These are phyloP conservation scores for Bradypus variegatus DNA, from an alignment of 2,797 vertebrate species.

Conservation along the genomic window DNA sequence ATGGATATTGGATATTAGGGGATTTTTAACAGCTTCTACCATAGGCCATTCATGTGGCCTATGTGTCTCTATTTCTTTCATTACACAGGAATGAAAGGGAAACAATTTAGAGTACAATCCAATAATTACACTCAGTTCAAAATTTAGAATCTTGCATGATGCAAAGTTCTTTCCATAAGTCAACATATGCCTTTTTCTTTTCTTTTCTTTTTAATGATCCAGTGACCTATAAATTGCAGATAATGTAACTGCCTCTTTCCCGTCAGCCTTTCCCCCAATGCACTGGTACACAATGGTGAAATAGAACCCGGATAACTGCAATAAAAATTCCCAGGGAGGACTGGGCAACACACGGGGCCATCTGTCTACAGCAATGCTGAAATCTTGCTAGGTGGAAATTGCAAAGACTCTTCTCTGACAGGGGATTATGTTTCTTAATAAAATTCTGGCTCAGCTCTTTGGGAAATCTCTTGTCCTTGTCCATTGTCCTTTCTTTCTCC, in stretches of 20 bases:
- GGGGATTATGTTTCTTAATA: neutral
- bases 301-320: neutral
- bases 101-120: neutral
- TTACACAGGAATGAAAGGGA: neutral
- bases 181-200: neutral
- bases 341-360: neutral
- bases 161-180: neutral
- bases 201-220: neutral
- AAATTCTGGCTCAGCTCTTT: neutral
- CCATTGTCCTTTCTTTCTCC: neutral
- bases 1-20: neutral
- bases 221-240: neutral
- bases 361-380: neutral
- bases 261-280: no score
- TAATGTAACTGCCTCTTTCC: neutral
- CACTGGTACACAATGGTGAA: neutral
- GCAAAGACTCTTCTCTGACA: neutral
- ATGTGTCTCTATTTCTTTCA: neutral
- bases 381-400: neutral
- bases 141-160: neutral
- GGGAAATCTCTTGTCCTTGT: neutral
- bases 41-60: neutral
- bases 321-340: neutral
- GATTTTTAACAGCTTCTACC: neutral
- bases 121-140: neutral